phyloP scores from a whole-genome alignment of 2,888 invertebrate species.

The Neoitamus cyanurus region DNA sequence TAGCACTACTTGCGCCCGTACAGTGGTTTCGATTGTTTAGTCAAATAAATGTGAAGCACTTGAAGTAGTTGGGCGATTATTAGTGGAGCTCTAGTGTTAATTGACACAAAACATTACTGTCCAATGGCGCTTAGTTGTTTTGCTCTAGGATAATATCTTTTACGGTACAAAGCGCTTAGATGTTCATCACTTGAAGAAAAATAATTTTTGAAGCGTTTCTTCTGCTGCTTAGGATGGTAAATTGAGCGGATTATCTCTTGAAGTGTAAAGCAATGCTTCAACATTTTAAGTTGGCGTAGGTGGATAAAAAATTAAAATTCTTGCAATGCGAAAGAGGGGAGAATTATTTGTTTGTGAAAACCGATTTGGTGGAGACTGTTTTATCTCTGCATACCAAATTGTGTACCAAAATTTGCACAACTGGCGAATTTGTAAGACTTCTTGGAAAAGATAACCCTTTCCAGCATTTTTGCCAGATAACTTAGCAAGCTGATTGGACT shows the following conservation, averaged over 20 bases:
- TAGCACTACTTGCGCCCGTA: constrained; percentile 14
- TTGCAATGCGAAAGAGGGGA: background rate
- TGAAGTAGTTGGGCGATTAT: constrained; percentile 47
- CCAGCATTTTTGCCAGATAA: too few species aligned
- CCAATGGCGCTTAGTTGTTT: constrained; percentile 42
- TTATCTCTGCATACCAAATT: too few species aligned
- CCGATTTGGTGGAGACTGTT: too few species aligned
- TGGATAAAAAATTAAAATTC: background rate
- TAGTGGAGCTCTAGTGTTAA: constrained; percentile 48
- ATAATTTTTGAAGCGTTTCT: background rate
- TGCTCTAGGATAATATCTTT: background rate
- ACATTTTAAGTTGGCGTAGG: background rate
- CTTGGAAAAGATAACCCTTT: too few species aligned
- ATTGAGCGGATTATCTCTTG: background rate
- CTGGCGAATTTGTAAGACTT: too few species aligned
- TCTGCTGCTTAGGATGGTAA: background rate
- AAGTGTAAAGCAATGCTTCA: background rate
- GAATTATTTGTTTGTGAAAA: too few species aligned
- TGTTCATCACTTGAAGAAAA: background rate
- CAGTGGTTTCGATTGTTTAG: constrained; percentile 32
- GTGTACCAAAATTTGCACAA: too few species aligned
- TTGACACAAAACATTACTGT: constrained; percentile 47
- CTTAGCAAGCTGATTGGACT: too few species aligned
- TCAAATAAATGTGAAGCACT: constrained; percentile 34
- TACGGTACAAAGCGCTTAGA: background rate